phyloP scores from a whole-genome alignment of 2,888 invertebrate genomes.

The Rhaphigaster nebulosa region DNA sequence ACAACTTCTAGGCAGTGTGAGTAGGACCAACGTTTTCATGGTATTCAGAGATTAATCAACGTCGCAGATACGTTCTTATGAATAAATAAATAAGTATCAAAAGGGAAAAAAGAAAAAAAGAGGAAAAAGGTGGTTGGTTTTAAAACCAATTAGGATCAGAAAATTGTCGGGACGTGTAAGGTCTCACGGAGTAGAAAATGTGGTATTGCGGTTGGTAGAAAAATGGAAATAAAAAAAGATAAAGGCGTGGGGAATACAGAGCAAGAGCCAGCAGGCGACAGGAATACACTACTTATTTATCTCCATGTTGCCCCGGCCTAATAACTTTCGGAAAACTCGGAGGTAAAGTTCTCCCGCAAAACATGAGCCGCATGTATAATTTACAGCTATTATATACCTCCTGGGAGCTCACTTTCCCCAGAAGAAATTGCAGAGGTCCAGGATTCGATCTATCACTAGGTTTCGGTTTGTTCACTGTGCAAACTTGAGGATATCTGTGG shows the following conservation, averaged over 20 bases:
- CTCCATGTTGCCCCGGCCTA: neutral
- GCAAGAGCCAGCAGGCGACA: neutral
- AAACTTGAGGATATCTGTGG: neutral
- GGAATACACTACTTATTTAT: constrained; percentile 15
- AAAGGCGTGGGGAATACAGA: neutral
- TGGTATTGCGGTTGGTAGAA: neutral
- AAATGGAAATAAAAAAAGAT: neutral
- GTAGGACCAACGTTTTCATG: neutral
- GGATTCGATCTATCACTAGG: neutral
- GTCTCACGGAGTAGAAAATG: neutral
- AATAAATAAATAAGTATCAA: neutral
- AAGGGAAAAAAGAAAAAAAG: neutral
- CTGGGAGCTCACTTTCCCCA: neutral
- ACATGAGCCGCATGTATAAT: constrained; percentile 29
- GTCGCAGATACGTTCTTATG: neutral
- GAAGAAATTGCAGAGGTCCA: neutral
- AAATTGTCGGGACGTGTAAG: neutral
- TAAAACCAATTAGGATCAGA: neutral
- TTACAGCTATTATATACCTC: constrained; percentile 1
- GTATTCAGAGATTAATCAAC: neutral
- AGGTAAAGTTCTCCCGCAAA: neutral
- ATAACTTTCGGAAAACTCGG: constrained; percentile 7
- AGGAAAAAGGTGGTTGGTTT: neutral
- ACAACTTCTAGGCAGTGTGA: too few relatives aligned
- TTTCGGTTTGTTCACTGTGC: neutral